Base-by-base conservation (phyloP, 2,113 vertebrate species). In the Lagopus muta region DNA sequence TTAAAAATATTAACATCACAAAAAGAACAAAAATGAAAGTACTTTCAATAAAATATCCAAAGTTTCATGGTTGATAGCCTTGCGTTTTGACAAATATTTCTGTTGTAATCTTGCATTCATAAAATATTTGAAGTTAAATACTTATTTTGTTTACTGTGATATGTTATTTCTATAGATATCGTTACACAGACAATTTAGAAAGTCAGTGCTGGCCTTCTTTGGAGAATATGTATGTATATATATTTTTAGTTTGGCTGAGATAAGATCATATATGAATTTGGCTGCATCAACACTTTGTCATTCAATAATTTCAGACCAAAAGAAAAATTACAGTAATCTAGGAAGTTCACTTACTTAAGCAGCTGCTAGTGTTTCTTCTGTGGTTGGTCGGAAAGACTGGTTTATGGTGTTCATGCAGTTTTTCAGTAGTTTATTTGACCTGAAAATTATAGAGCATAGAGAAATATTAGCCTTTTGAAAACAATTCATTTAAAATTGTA, bases 71-170 rank as follows among this genome's bases (percentile, higher is more conserved):
- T 96, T 94, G 90, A 89, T 91, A 83, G 78, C 89, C 91, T 77
- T 95, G 86, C 89, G 82, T 96, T 94, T 96, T 93, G 86, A 96
- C 85, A 90, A 90, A 95, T 86, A 90, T 32, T 34, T 93, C 93
- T 94, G 95, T 94, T 96, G 94, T 97, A 96, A 96, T 93, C 89
- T 82, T 96, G 92, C 90, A 90, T 96, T 97, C 86, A 86, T 97
- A 96, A 97, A 95, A 90, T 95, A 95, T 94, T 95, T 96, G 91
- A 97, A 97, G 97, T 98, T 95, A 96, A 94, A 66, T 28, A 70
- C 72, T 97, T 95, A 94, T 94, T 94, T 97, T 90, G 89, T 97
- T 74, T 96, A 90, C 92, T 96, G 42, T 43, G 15, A 43, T 43
- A 75, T 24, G 20, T 30, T 60, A 30, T 34, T 80, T 22, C 45